Base-by-base conservation (phyloP, 2,888 invertebrate genomes). In the Catocala fraxini region DNA sequence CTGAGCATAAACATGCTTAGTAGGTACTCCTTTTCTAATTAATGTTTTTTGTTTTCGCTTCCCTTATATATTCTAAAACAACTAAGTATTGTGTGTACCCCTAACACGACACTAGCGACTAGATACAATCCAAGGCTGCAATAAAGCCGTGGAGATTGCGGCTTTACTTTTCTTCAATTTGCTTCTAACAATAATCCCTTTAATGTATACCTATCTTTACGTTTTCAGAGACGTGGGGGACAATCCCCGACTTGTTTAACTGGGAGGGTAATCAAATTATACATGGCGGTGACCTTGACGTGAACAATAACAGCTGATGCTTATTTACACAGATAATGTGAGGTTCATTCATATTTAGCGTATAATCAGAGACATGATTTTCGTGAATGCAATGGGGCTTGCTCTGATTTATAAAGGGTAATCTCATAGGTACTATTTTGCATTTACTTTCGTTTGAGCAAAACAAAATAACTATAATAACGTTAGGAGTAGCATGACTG, bases 231-330 rank as follows among this genome's bases (percentile, higher is more conserved):
- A 58, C 51, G 12, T 12, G 46, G 13, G 25, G 15, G 12, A 58
- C 12, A n/a, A 45, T 11, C 42, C 15, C 7, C 46, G 39, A 35
- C 52, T 6, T 12, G 10, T 35, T 48, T 52, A 47, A 39, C 25
- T 48, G 33, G 11, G 11, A 9, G 34, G 4, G 6, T 42, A 57
- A 62, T 66, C 54, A 63, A 71, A 71, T 67, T 63, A 57, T 51
- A 47, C n/a, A 34, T 48, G 33, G 46, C 39, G 10, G 33, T 6
- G 42, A 68, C 59, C 49, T 55, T 58, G 45, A 11, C 34, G 43
- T 43, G 13, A 7, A 42, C 12, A 53, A 33, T 6, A 47, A 55
- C 59, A 49, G 51, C 58, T 63, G 57, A 60, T 56, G 56, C 25
- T 62, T 49, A 55, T 55, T 46, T 46, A n/a, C 35, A 7, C 46